Conservation (phyloP, 2,888 invertebrate genomes). For the Agrypnus murinus region DNA sequence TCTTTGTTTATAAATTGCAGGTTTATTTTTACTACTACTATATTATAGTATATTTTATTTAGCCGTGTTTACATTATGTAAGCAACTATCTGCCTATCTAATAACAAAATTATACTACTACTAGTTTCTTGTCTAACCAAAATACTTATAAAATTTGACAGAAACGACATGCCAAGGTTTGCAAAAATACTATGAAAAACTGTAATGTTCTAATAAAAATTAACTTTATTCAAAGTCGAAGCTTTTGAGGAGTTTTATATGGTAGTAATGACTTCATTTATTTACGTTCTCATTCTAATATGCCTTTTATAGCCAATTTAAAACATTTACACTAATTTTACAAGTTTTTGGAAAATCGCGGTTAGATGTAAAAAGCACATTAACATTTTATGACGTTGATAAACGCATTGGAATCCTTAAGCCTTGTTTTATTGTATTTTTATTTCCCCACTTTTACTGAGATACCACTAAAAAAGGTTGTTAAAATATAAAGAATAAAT, state of each 20-base stretch:
- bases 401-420: constrained; percentile 33
- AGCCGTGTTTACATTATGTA: too few relatives aligned
- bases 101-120: too few relatives aligned
- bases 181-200: not conserved
- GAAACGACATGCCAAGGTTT: not conserved
- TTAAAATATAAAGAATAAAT: constrained; percentile 27
- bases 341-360: constrained; percentile 37
- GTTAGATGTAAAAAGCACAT: constrained; percentile 39
- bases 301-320: constrained; percentile 29
- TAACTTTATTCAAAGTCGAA: constrained; percentile 25
- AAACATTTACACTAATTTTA: constrained; percentile 39
- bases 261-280: constrained; percentile 36
- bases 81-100: too few relatives aligned
- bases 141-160: constrained; percentile 1
- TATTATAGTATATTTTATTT: too few relatives aligned
- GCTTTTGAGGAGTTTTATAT: constrained; percentile 26
- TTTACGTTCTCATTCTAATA: constrained; percentile 28
- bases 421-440: constrained; percentile 34
- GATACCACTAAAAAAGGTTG: constrained; percentile 9
- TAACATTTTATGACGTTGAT: constrained; percentile 36
- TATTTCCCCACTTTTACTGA: constrained; percentile 23
- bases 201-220: constrained; percentile 20
- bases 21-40: too few relatives aligned
- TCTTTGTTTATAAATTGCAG: too few relatives aligned
- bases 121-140: too few relatives aligned